phyloP scores from a whole-genome alignment of 2,888 invertebrate species.

The Poecilobothrus nobilitatus region DNA sequence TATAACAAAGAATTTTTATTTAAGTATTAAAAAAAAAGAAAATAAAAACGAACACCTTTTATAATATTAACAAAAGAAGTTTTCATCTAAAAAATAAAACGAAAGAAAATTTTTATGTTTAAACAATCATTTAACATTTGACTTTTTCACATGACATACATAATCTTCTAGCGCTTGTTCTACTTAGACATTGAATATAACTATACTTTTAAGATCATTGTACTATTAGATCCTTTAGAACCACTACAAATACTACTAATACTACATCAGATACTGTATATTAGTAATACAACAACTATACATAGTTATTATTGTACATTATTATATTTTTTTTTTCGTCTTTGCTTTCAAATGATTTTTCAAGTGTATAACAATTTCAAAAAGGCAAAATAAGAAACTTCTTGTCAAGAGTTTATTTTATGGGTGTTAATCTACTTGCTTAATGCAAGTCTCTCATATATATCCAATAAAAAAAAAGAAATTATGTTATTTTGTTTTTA shows the following conservation, averaged over 20 bases:
- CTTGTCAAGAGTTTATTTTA: constrained; percentile 1
- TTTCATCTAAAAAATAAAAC: too few species aligned
- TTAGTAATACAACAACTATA: neutral
- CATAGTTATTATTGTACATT: neutral
- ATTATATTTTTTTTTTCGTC: neutral
- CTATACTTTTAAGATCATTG: neutral
- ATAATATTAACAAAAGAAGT: too few species aligned
- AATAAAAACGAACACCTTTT: too few species aligned
- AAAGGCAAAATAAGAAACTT: neutral
- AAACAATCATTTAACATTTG: neutral
- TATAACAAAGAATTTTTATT: too few species aligned
- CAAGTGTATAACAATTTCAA: neutral
- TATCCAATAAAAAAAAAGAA: too few species aligned
- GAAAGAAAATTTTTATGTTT: neutral
- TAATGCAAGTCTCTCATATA: too few species aligned
- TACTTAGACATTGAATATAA: neutral
- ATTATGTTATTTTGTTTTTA: too few species aligned
- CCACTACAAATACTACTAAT: neutral
- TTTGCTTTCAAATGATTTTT: neutral
- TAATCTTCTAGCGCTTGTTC: neutral
- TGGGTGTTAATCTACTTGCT: neutral
- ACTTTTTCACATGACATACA: constrained; percentile 1
- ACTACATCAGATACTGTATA: too few species aligned
- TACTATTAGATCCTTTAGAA: neutral
- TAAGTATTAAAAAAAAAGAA: too few species aligned